phyloP scores from a whole-genome alignment of 1,140 invertebrate genomes.

The Aplysia californica region DNA sequence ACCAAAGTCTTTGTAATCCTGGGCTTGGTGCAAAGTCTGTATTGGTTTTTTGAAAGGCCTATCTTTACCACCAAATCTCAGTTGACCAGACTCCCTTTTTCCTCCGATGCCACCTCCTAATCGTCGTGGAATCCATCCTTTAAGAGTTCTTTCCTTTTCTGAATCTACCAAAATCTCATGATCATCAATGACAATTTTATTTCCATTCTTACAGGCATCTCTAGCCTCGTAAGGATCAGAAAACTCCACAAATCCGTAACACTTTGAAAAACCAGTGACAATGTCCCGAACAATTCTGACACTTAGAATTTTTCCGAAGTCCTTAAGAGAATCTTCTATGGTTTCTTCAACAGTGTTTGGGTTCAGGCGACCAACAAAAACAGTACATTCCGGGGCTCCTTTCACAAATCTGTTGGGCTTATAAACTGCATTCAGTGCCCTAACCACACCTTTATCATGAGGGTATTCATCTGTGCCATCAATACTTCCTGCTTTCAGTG shows the following conservation, averaged over 20 bases:
- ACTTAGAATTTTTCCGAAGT: conserved; percentile 72
- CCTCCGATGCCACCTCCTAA: conserved; percentile 90
- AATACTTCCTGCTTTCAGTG: conserved; percentile 80
- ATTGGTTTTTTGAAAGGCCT: conserved; percentile 73
- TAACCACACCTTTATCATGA: conserved; percentile 82
- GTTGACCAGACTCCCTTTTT: conserved; percentile 87
- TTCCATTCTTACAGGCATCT: conserved; percentile 73
- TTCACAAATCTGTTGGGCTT: conserved; percentile 69
- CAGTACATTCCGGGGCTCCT: conserved; percentile 78
- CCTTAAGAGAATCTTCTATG: conserved; percentile 62
- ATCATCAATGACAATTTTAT: conserved; percentile 78
- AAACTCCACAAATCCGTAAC: conserved; percentile 90
- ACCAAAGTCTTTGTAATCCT: too few species aligned
- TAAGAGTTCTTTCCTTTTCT: conserved; percentile 72
- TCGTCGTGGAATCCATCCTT: conserved; percentile 86
- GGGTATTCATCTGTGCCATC: conserved; percentile 86
- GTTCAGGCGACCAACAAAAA: conserved; percentile 84
- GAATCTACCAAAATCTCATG: conserved; percentile 71
- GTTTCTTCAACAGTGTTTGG: conserved; percentile 75
- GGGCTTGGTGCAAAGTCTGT: too few species aligned
- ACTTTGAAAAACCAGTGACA: conserved; percentile 83
- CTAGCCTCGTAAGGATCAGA: conserved; percentile 73
- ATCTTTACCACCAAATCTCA: conserved; percentile 85
- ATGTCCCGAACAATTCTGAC: conserved; percentile 81
- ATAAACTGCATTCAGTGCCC: conserved; percentile 80